Evolutionary conservation across 2,113 vertebrate genomes (phyloP), one percentile per base, ranked within the genome.

Genomic region (Sinocyclocheilus grahami): DNA sequence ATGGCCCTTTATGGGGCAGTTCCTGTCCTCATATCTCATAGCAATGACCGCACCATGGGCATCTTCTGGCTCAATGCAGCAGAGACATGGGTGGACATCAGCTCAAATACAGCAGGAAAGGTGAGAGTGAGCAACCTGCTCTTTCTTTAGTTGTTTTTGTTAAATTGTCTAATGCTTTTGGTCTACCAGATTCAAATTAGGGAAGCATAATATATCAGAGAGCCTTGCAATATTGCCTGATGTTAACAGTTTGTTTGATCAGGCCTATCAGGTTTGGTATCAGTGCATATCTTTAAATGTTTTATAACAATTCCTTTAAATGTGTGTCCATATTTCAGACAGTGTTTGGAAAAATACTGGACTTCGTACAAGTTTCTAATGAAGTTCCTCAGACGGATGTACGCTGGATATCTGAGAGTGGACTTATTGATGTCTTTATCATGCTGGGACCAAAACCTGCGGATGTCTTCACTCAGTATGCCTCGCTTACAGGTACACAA

Each of bases 1-100:
- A 99, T 99, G 97, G 97, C 97, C 0, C 94, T 98, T 1, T 99
- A 98, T 0, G 97, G 97, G 0, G 92, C 97, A 0, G 96, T 99
- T 1, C 97, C 97, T 0, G 92, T 98, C n/a, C 94, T 99, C 62
- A 86, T 98, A 62, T 96, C 97, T 0, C 97, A 98, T 92, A 96
- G 90, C 7, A 0, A 92, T 3, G 95, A 96, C 39, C 94, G 96
- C 0, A 96, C 97, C 42, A 93, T 96, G 48, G 97, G 96, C 20
- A 91, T 98, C 86, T 98, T 99, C 91, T 99, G 97, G 97, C 95
- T 97, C 72, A 99, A 98, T n/a, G 96, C 97, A 0, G 97, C 97
- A 0, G 97, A 98, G 93, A 98, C 97, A 0, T 99, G 97, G 97
- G 96, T 99, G 16, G 97, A 99, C 86, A 96, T 98, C 89, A 96